Conservation (phyloP, 2,113 vertebrate species). For the Rhinichthys klamathensis region DNA sequence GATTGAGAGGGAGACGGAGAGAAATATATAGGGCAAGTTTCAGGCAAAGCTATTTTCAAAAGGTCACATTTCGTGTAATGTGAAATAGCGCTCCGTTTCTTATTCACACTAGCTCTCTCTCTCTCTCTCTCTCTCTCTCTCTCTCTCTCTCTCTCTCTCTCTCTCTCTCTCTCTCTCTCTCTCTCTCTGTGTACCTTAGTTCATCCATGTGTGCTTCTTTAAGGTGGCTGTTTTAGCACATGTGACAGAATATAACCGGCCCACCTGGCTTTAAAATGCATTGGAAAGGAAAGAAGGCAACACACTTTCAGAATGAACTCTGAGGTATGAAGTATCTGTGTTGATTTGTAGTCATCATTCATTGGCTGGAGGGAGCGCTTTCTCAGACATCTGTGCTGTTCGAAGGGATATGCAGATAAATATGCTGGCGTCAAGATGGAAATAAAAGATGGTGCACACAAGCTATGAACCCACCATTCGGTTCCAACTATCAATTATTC, state of each 20-base stretch:
- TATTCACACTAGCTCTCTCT: slow-evolving; percentile 68
- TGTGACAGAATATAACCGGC: not conserved
- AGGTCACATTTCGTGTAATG: slow-evolving; percentile 60
- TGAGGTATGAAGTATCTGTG: not conserved
- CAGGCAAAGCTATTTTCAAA: slow-evolving; percentile 55
- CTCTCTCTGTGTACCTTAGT: not conserved
- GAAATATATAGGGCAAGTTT: slow-evolving; percentile 30
- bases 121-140: slow-evolving; percentile 48
- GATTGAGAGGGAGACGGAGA: not conserved
- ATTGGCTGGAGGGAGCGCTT: slow-evolving; percentile 7
- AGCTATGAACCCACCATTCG: slow-evolving; percentile 26
- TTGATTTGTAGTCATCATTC: slow-evolving; percentile 9
- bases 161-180: not conserved
- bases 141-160: not conserved
- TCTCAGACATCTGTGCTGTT: slow-evolving; percentile 31
- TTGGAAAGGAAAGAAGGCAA: not conserved
- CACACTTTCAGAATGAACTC: not conserved
- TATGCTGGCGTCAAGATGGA: slow-evolving; percentile 42
- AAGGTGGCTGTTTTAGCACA: not conserved
- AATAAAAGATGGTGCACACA: slow-evolving; percentile 38
- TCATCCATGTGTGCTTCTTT: not conserved
- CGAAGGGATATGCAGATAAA: slow-evolving; percentile 43
- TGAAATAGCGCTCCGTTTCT: slow-evolving; percentile 55
- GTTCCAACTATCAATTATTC: slow-evolving; percentile 53
- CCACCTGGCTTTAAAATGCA: not conserved